Percentiles rank a stretch among this genome's conserved stretches.
phyloP scores from a whole-genome alignment of 2,113 vertebrate genomes.

The Trematocara marginatum region DNA sequence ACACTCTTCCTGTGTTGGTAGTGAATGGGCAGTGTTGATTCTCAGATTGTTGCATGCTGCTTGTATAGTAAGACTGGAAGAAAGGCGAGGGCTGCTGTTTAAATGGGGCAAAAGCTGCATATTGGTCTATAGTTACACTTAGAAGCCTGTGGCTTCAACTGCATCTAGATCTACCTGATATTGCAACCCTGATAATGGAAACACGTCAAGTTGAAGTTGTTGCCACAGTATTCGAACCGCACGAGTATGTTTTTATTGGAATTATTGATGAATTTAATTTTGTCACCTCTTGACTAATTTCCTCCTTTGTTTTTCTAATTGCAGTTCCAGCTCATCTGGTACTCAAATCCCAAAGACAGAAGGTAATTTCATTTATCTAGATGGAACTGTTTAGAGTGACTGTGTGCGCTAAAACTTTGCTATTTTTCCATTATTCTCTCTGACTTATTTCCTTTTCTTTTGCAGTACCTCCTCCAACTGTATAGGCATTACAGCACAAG shows the following conservation, averaged over 20 bases:
- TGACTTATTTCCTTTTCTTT: background rate
- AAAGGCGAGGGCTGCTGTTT: conserved; percentile 8
- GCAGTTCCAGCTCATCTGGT: conserved; percentile 60
- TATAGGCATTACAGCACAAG: conserved; percentile 39
- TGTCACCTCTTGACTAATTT: background rate
- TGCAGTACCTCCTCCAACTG: conserved; percentile 71
- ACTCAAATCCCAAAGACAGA: conserved; percentile 70
- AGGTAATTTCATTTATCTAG: conserved; percentile 29
- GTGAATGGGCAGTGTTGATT: conserved; percentile 8
- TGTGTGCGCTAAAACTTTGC: background rate
- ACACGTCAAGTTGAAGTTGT: background rate
- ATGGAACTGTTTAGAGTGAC: background rate
- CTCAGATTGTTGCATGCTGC: conserved; percentile 48
- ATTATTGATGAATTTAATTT: background rate
- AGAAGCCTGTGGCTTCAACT: conserved; percentile 46
- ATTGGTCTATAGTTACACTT: background rate
- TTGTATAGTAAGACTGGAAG: conserved; percentile 31
- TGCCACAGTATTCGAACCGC: conserved; percentile 40
- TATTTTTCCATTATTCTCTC: background rate
- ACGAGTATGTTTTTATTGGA: background rate
- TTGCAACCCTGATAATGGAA: background rate
- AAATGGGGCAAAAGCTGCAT: conserved; percentile 1
- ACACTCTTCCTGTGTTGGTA: conserved; percentile 31
- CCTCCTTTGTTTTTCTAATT: background rate
- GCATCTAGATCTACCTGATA: background rate